Conservation (phyloP, 2,888 invertebrate genomes). For the Mythimna loreyi region DNA sequence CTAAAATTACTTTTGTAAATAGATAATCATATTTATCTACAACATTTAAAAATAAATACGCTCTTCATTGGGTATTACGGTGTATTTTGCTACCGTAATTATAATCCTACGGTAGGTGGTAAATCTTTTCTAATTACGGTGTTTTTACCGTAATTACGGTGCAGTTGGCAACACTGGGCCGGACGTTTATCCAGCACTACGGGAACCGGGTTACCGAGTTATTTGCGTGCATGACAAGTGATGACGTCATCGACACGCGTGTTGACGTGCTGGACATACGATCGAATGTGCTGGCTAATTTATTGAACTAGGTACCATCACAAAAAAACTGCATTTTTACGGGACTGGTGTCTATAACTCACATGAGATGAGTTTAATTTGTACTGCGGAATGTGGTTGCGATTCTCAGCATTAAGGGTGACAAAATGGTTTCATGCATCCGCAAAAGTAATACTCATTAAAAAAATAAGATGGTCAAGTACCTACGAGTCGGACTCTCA, state of each 20-base stretch:
- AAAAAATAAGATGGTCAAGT: too few species aligned
- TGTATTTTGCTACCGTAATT: too few species aligned
- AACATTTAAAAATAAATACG: too few species aligned
- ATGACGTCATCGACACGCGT: conserved; percentile 68
- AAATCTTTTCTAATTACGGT: too few species aligned
- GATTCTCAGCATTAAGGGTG: neutral
- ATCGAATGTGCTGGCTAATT: conserved; percentile 8
- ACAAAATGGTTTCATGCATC: neutral
- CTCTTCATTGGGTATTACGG: too few species aligned
- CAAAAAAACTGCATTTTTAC: neutral
- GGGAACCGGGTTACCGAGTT: conserved; percentile 72
- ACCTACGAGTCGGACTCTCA: too few species aligned
- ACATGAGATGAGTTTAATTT: neutral
- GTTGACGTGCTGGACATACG: conserved; percentile 22
- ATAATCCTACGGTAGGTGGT: too few species aligned
- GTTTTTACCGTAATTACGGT: too few species aligned
- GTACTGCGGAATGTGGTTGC: neutral
- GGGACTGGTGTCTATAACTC: too few species aligned
- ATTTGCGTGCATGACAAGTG: conserved; percentile 71
- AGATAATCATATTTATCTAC: too few species aligned
- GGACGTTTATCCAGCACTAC: conserved; percentile 56
- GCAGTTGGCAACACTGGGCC: too few species aligned
- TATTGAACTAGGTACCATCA: neutral
- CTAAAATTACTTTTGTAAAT: too few species aligned
- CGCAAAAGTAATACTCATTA: neutral